A percentile compares a stretch with the other conserved stretches of the same genome.
Conservation (phyloP, 2,888 invertebrate species). For the Spatulosminthurus flaviceps region DNA sequence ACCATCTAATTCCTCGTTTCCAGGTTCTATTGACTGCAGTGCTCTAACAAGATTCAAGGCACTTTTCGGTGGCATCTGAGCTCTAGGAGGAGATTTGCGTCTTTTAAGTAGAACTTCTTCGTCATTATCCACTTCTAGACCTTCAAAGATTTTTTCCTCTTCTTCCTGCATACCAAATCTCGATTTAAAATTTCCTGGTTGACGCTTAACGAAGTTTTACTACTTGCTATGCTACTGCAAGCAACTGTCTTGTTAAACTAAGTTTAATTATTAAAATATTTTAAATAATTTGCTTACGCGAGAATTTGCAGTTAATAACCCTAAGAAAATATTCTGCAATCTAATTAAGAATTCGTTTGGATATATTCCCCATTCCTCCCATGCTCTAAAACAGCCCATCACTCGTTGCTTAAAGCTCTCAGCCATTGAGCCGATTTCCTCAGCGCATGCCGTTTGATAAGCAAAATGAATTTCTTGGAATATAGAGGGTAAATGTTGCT, state of each 20-base stretch:
- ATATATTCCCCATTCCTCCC: conserved; percentile 98
- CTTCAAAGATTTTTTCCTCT: conserved; percentile 57
- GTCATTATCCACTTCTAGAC: conserved; percentile 65
- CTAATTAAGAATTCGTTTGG: conserved; percentile 89
- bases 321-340: conserved; percentile 90
- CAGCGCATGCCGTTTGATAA: conserved; percentile 67
- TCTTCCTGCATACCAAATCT: conserved; percentile 49
- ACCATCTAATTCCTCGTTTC: conserved; percentile 75
- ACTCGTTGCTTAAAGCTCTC: conserved; percentile 94
- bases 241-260: no score
- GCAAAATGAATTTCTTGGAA: conserved; percentile 79
- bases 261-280: background rate
- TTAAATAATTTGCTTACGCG: conserved; percentile 49
- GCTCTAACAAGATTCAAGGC: conserved; percentile 59
- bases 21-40: conserved; percentile 56
- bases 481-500: conserved; percentile 80
- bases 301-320: conserved; percentile 69
- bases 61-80: conserved; percentile 59
- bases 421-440: conserved; percentile 75
- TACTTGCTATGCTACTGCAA: no score
- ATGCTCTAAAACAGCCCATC: conserved; percentile 88
- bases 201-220: no score
- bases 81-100: conserved; percentile 59
- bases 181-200: background rate
- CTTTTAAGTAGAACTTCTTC: conserved; percentile 64